phyloP scores from a whole-genome alignment of 2,888 invertebrate species.

The Atethmia centrago region DNA sequence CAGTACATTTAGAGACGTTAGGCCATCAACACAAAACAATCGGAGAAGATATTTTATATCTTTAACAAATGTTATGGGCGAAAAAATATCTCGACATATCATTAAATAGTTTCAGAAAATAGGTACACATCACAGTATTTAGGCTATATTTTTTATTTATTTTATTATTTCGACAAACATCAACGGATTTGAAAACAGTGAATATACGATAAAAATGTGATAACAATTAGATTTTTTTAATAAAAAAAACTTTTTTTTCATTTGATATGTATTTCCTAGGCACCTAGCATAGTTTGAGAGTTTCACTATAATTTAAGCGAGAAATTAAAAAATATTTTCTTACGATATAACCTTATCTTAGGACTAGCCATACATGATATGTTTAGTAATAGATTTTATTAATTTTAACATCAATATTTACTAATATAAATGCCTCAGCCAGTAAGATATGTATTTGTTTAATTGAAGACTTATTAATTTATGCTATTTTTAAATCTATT shows the following conservation, averaged over 20 bases:
- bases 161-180: constrained; percentile 60
- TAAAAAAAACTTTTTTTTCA: constrained; percentile 63
- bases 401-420: constrained; percentile 83
- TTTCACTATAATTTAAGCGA: constrained; percentile 69
- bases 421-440: constrained; percentile 90
- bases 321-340: constrained; percentile 69
- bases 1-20: constrained; percentile 69
- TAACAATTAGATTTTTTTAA: constrained; percentile 58
- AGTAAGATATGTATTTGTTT: constrained; percentile 89
- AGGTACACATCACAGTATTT: constrained; percentile 80
- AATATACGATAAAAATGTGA: constrained; percentile 66
- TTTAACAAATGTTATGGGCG: constrained; percentile 82
- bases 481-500: constrained; percentile 73
- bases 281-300: constrained; percentile 80
- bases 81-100: constrained; percentile 78
- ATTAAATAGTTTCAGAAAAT: constrained; percentile 81
- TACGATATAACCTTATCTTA: constrained; percentile 70
- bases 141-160: constrained; percentile 70
- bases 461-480: constrained; percentile 84
- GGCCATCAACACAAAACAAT: constrained; percentile 76
- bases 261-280: constrained; percentile 85
- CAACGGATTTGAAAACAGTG: constrained; percentile 67
- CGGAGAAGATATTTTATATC: constrained; percentile 85
- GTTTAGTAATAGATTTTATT: constrained; percentile 73
- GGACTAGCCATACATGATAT: constrained; percentile 68